Evolutionary conservation across 1,140 invertebrate genomes (phyloP).

Genomic region (Pachypsylla venusta): DNA sequence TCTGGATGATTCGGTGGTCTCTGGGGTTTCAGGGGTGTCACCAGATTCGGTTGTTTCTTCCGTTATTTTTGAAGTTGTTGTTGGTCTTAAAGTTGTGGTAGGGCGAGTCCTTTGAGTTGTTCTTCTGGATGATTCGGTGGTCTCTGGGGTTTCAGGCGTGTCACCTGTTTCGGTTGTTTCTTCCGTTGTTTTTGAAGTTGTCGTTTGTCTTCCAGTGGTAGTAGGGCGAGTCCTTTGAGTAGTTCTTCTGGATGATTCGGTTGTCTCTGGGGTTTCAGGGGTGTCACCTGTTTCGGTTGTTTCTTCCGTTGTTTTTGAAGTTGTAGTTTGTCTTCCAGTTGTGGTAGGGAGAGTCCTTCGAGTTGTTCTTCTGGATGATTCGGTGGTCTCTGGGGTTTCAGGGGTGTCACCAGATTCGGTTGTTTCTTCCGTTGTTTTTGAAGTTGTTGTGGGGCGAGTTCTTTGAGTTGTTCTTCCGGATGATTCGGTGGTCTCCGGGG

Average conservation of each 20-base stretch:
- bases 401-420: too few species aligned
- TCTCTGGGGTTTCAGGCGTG: neutral
- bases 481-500: neutral
- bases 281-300: too few species aligned
- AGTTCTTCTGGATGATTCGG: neutral
- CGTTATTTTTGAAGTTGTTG: neutral
- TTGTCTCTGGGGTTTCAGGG: neutral
- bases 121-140: too few species aligned
- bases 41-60: neutral
- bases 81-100: neutral
- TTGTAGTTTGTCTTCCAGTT: too few species aligned
- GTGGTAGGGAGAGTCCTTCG: too few species aligned
- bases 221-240: too few species aligned
- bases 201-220: too few species aligned
- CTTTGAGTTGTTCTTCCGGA: too few species aligned
- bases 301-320: too few species aligned
- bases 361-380: neutral
- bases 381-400: neutral
- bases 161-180: too few species aligned
- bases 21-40: neutral
- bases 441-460: neutral
- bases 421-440: neutral
- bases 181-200: too few species aligned
- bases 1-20: neutral
- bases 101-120: neutral